phyloP scores from a whole-genome alignment of 2,888 invertebrate genomes.

The Trissoscelio sp. region DNA sequence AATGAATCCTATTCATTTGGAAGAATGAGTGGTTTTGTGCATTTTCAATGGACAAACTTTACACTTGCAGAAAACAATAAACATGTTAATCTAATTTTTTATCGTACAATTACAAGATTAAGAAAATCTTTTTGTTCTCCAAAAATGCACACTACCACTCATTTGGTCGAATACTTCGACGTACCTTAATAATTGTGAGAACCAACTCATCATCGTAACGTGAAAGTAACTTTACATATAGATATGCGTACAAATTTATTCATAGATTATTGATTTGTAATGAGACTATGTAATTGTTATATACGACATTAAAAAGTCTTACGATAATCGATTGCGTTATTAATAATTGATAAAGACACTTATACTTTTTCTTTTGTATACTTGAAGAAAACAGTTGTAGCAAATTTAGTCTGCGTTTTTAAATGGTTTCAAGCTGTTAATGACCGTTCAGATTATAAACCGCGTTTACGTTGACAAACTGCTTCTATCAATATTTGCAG shows the following conservation, averaged over 20 bases:
- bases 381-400: too few species aligned
- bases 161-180: not conserved
- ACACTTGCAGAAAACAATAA: not conserved
- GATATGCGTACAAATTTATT: conserved; percentile 23
- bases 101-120: too few species aligned
- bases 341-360: conserved; percentile 1
- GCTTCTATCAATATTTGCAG: conserved; percentile 34
- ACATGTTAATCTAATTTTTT: not conserved
- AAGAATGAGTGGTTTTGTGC: not conserved
- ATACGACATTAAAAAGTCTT: conserved; percentile 17
- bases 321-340: not conserved
- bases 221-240: conserved; percentile 31
- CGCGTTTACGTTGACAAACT: conserved; percentile 19
- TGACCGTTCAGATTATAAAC: conserved; percentile 28
- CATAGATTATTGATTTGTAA: conserved; percentile 35
- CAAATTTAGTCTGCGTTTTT: too few species aligned
- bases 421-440: conserved; percentile 21
- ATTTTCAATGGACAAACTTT: not conserved
- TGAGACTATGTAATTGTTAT: conserved; percentile 32
- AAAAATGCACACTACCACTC: not conserved
- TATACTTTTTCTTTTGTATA: too few species aligned
- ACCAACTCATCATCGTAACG: conserved; percentile 7
- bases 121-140: too few species aligned
- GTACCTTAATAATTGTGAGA: not conserved
- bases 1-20: not conserved